Conservation (phyloP, 2,113 vertebrate species). For the Gobiocypris rarus region DNA sequence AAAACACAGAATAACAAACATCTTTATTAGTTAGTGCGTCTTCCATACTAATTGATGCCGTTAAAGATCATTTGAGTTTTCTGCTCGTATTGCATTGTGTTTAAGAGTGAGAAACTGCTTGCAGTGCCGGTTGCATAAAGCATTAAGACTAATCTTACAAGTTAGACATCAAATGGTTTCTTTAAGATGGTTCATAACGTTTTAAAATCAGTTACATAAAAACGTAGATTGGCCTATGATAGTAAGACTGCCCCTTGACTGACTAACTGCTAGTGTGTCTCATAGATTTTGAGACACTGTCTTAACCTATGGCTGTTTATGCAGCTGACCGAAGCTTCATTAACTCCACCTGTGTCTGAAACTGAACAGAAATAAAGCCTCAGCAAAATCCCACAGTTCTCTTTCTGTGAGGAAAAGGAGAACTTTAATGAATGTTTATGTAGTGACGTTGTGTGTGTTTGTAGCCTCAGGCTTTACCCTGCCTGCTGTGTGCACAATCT, state of each 20-base stretch:
- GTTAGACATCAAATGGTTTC: too few relatives aligned
- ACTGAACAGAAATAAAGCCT: conserved; percentile 31
- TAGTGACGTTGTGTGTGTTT: not conserved
- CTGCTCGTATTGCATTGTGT: not conserved
- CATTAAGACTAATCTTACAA: too few relatives aligned
- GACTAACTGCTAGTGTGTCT: too few relatives aligned
- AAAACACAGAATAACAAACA: too few relatives aligned
- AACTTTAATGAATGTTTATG: not conserved
- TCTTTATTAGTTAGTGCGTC: not conserved
- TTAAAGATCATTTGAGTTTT: not conserved
- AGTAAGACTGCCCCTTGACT: too few relatives aligned
- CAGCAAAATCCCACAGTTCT: conserved; percentile 14
- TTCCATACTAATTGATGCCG: not conserved
- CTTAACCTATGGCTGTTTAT: too few relatives aligned
- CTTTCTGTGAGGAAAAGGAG: not conserved
- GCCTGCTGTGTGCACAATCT: conserved; percentile 18
- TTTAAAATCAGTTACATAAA: too few relatives aligned
- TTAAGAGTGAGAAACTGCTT: not conserved
- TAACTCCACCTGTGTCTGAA: not conserved
- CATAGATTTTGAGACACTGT: too few relatives aligned
- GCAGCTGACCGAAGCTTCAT: not conserved
- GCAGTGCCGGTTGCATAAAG: too few relatives aligned
- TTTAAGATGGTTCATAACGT: too few relatives aligned
- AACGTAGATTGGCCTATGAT: too few relatives aligned
- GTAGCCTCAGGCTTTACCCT: conserved; percentile 28